Percentiles rank a stretch among this genome's conserved stretches.
phyloP scores from a whole-genome alignment of 2,888 invertebrate species.

The Parapristionchus giblindavisi region DNA sequence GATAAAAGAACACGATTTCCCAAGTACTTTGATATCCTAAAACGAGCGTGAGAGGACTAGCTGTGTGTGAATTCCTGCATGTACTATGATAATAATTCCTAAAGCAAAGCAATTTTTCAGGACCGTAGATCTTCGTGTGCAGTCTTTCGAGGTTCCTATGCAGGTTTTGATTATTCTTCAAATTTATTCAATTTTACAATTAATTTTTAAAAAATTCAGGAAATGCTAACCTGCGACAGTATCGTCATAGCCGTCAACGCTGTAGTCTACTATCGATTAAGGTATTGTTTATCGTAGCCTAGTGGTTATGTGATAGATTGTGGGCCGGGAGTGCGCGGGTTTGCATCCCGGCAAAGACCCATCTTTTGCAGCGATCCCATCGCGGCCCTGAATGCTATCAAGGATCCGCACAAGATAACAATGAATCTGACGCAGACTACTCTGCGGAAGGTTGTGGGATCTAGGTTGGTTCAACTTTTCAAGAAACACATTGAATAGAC shows the following conservation, averaged over 20 bases:
- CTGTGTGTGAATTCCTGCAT: too few relatives aligned
- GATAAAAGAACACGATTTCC: too few relatives aligned
- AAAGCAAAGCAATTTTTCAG: too few relatives aligned
- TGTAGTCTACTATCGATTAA: conserved; percentile 62
- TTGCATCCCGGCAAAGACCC: background rate
- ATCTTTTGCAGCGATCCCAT: conserved; percentile 66
- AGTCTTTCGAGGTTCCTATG: conserved; percentile 4
- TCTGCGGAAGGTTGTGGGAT: conserved; percentile 62
- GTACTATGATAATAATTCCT: too few relatives aligned
- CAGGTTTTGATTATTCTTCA: too few relatives aligned
- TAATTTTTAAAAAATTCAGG: conserved; percentile 63
- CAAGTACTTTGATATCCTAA: too few relatives aligned
- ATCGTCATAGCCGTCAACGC: conserved; percentile 70
- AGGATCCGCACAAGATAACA: conserved; percentile 69
- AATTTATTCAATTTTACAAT: too few relatives aligned
- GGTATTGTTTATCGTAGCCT: too few relatives aligned
- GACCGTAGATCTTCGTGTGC: conserved; percentile 15
- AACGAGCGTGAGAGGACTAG: too few relatives aligned
- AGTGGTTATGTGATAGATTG: too few relatives aligned
- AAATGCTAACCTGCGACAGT: conserved; percentile 70
- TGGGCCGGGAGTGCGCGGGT: background rate
- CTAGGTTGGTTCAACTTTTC: conserved; percentile 38
- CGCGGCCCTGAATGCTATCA: conserved; percentile 64
- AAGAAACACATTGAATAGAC: too few relatives aligned
- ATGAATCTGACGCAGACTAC: conserved; percentile 69